These are phyloP conservation scores for Dicyrtomina minuta DNA, from an alignment of 2,888 invertebrate species.

Conservation along the genomic window DNA sequence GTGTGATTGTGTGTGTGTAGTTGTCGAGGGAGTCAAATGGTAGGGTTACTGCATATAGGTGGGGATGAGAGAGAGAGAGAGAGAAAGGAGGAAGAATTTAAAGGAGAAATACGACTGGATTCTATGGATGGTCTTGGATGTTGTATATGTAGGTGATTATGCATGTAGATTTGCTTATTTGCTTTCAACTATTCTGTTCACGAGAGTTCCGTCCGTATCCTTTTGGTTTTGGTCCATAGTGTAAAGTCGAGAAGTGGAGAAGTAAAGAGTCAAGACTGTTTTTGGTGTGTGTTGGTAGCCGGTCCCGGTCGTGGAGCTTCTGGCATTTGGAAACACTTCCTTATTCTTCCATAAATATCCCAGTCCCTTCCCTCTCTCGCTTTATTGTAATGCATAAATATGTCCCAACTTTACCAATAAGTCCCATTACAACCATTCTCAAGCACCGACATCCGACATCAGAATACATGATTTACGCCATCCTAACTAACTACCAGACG, in stretches of 20 bases:
- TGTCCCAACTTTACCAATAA: conserved; percentile 53
- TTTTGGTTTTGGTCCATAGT: too few relatives aligned
- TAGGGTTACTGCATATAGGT: background rate
- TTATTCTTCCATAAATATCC: conserved; percentile 51
- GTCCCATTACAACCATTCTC: conserved; percentile 47
- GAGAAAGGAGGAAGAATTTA: conserved; percentile 12
- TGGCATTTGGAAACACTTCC: conserved; percentile 34
- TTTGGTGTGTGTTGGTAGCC: background rate
- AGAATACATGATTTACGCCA: conserved; percentile 47
- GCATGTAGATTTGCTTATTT: too few relatives aligned
- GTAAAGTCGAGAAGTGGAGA: background rate
- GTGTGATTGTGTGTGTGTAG: conserved; percentile 9
- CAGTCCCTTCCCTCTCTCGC: conserved; percentile 36
- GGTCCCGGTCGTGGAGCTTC: background rate
- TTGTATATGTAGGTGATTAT: too few relatives aligned
- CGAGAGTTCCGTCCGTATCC: too few relatives aligned
- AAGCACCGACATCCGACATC: conserved; percentile 44
- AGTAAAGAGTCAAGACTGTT: background rate
- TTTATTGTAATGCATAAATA: conserved; percentile 48
- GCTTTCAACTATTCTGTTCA: too few relatives aligned
- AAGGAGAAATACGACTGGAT: too few relatives aligned
- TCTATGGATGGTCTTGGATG: too few relatives aligned
- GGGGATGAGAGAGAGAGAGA: conserved; percentile 2
- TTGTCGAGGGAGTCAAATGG: background rate
- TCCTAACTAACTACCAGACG: conserved; percentile 27